Evolutionary conservation across 2,888 invertebrate genomes (phyloP).

Genomic region (Tyria jacobaeae): DNA sequence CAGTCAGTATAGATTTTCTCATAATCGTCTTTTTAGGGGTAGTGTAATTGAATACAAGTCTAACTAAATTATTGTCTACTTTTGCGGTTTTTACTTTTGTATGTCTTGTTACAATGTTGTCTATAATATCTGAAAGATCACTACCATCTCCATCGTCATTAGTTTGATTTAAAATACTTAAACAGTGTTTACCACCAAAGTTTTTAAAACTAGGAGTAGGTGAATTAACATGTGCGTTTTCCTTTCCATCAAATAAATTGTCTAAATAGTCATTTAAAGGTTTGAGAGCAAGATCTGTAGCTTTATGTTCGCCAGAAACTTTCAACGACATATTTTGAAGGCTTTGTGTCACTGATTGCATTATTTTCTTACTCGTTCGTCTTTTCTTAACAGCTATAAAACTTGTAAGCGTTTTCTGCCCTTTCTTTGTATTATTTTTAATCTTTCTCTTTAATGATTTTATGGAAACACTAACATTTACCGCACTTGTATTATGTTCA

Average conservation of each 20-base stretch:
- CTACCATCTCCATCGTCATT: conserved; percentile 57
- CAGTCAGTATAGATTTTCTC: conserved; percentile 56
- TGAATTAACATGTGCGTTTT: conserved; percentile 28
- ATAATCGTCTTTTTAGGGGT: conserved; percentile 61
- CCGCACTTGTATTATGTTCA: conserved; percentile 61
- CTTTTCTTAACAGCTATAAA: conserved; percentile 70
- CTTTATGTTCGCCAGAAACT: conserved; percentile 32
- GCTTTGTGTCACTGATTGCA: conserved; percentile 57
- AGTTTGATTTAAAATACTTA: conserved; percentile 64
- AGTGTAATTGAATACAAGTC: conserved; percentile 68
- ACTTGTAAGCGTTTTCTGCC: conserved; percentile 75
- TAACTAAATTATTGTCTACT: conserved; percentile 71
- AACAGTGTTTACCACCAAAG: conserved; percentile 31
- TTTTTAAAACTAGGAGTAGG: neutral
- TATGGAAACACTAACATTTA: conserved; percentile 72
- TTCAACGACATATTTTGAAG: conserved; percentile 62
- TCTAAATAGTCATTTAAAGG: conserved; percentile 27
- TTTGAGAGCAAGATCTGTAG: conserved; percentile 6
- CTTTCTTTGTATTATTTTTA: conserved; percentile 61
- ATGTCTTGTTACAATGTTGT: conserved; percentile 69
- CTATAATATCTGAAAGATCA: conserved; percentile 75
- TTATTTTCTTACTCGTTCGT: conserved; percentile 56
- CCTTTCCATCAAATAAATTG: conserved; percentile 41
- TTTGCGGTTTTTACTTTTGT: conserved; percentile 64
- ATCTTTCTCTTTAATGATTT: conserved; percentile 77